These are phyloP conservation scores for Galleria mellonella DNA, from an alignment of 1,140 invertebrate genomes.

Conservation along the genomic window DNA sequence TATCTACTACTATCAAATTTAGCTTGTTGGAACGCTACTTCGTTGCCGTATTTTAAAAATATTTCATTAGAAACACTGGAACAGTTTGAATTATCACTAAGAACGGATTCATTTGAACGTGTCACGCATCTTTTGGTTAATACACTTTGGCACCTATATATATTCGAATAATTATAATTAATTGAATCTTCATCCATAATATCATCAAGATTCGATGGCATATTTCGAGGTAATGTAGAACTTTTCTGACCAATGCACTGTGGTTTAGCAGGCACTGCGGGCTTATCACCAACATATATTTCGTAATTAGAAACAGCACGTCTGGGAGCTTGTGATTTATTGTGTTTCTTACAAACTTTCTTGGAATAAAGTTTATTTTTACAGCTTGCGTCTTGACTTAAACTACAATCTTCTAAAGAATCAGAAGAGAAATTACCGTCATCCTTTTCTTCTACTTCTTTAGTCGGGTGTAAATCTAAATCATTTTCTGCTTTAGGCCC, in stretches of 20 bases:
- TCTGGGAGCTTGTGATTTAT: conserved; percentile 68
- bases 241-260: conserved; percentile 56
- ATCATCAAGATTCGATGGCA: conserved; percentile 69
- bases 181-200: conserved; percentile 49
- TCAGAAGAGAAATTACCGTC: conserved; percentile 85
- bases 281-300: conserved; percentile 76
- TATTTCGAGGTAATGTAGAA: conserved; percentile 68
- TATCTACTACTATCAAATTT: conserved; percentile 61
- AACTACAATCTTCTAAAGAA: conserved; percentile 81
- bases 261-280: conserved; percentile 47
- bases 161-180: conserved; percentile 41
- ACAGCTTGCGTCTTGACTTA: conserved; percentile 74
- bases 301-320: conserved; percentile 85
- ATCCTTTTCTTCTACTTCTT: conserved; percentile 66
- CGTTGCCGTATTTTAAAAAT: conserved; percentile 70
- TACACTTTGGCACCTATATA: conserved; percentile 69
- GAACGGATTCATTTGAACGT: conserved; percentile 66
- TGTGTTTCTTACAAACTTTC: conserved; percentile 73
- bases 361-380: conserved; percentile 71
- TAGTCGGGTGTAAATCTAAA: conserved; percentile 61
- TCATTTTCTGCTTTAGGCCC: conserved; percentile 48
- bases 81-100: conserved; percentile 71
- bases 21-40: conserved; percentile 66
- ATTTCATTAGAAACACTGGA: conserved; percentile 72
- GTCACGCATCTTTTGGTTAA: conserved; percentile 68